Percentiles rank a stretch among this genome's conserved stretches.
Conservation (phyloP, 2,113 vertebrate genomes). For the Tylochromis polylepis region DNA sequence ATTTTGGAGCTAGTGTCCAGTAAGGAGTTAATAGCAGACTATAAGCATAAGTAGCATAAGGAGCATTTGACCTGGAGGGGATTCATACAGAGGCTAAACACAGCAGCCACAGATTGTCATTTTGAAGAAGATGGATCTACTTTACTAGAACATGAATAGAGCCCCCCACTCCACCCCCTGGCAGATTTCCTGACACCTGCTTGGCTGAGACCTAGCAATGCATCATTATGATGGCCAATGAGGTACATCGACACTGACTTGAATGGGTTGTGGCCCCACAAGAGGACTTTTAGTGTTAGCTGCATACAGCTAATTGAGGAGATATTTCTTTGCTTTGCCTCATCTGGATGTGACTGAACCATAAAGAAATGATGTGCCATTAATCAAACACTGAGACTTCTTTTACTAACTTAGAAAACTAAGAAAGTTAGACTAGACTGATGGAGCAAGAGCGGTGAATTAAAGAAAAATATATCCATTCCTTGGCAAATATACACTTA, state of each 20-base stretch:
- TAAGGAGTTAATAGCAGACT: slow-evolving; percentile 33
- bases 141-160: slow-evolving; percentile 9
- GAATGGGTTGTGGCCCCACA: not conserved
- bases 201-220: slow-evolving; percentile 25
- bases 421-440: not conserved
- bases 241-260: not conserved
- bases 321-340: slow-evolving; percentile 14
- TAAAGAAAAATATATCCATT: not conserved
- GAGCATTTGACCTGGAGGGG: slow-evolving; percentile 32
- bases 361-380: slow-evolving; percentile 16
- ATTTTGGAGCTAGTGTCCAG: slow-evolving; percentile 16
- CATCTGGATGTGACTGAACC: slow-evolving; percentile 21
- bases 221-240: slow-evolving; percentile 22
- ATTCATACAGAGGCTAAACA: slow-evolving; percentile 36
- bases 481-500: not conserved
- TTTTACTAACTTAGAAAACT: not conserved
- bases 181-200: slow-evolving; percentile 21
- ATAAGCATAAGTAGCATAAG: slow-evolving; percentile 8
- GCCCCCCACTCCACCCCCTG: not conserved
- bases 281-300: slow-evolving; percentile 11
- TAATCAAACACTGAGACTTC: slow-evolving; percentile 17
- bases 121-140: slow-evolving; percentile 53
- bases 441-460: not conserved
- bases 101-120: slow-evolving; percentile 37
- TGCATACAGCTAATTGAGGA: slow-evolving; percentile 15